phyloP scores from a whole-genome alignment of 2,113 vertebrate species.

The Holacanthus passer region DNA sequence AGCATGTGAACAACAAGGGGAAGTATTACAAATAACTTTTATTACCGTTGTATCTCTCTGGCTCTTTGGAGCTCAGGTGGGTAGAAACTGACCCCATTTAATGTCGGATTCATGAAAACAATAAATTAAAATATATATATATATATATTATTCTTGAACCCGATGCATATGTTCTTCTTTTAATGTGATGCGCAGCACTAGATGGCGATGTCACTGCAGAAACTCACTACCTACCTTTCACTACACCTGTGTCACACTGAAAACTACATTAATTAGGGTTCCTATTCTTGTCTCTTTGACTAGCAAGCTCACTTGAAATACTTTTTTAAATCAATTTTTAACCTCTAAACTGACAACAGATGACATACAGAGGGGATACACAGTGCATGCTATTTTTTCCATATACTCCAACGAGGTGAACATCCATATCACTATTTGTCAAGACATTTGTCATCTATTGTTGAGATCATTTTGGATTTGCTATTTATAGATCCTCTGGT shows the following conservation, averaged over 20 bases:
- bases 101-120: background rate
- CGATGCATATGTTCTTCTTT: background rate
- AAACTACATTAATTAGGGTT: background rate
- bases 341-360: background rate
- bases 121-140: background rate
- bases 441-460: background rate
- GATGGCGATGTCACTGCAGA: conserved; percentile 15
- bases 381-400: background rate
- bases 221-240: background rate
- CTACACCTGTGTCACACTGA: background rate
- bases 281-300: background rate
- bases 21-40: background rate
- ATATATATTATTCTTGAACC: background rate
- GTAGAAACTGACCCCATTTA: background rate
- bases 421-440: background rate
- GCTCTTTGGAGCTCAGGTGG: background rate
- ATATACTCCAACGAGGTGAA: background rate
- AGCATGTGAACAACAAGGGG: background rate
- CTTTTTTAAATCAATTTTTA: background rate
- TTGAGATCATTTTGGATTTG: background rate
- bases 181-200: background rate
- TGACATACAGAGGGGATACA: background rate
- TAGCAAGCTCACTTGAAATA: background rate
- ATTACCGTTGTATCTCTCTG: no score
- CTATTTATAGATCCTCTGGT: conserved; percentile 3